phyloP scores from a whole-genome alignment of 1,140 invertebrate genomes.

The Lordiphosa clarofinis region DNA sequence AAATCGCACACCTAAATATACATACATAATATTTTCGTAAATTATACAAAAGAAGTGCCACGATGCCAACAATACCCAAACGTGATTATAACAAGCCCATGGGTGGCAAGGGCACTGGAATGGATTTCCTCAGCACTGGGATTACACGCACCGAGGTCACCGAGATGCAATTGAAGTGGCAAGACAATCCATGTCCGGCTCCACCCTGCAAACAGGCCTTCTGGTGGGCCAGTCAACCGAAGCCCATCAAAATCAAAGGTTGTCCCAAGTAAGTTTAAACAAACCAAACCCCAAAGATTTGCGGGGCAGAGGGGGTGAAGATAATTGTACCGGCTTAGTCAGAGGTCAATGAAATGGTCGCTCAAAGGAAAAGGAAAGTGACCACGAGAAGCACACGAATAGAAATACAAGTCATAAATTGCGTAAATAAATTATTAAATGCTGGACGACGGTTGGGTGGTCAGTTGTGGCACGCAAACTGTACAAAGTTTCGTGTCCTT shows the following conservation, averaged over 20 bases:
- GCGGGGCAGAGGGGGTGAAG: neutral
- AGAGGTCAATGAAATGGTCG: constrained; percentile 56
- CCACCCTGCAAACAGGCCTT: constrained; percentile 72
- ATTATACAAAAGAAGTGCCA: constrained; percentile 20
- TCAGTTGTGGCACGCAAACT: constrained; percentile 41
- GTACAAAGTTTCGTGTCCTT: constrained; percentile 10
- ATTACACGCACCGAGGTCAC: constrained; percentile 65
- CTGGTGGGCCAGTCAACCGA: constrained; percentile 76
- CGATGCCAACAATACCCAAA: constrained; percentile 70
- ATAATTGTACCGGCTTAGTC: neutral
- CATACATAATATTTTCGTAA: constrained; percentile 24
- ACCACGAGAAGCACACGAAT: constrained; percentile 3
- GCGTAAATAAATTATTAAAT: constrained; percentile 74
- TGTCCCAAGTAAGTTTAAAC: constrained; percentile 65
- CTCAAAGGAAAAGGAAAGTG: constrained; percentile 44
- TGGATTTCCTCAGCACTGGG: constrained; percentile 52
- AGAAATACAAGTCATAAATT: constrained; percentile 58
- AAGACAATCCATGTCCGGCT: constrained; percentile 63
- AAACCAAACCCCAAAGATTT: constrained; percentile 19
- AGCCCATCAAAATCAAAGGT: constrained; percentile 71
- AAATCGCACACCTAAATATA: constrained; percentile 22
- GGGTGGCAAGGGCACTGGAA: constrained; percentile 26
- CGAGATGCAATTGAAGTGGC: constrained; percentile 72
- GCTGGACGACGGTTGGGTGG: constrained; percentile 17
- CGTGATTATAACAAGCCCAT: constrained; percentile 39